Evolutionary conservation across 2,113 vertebrate genomes (phyloP), one percentile per base, ranked within the genome.

Genomic region (Telmatochromis sp.): DNA sequence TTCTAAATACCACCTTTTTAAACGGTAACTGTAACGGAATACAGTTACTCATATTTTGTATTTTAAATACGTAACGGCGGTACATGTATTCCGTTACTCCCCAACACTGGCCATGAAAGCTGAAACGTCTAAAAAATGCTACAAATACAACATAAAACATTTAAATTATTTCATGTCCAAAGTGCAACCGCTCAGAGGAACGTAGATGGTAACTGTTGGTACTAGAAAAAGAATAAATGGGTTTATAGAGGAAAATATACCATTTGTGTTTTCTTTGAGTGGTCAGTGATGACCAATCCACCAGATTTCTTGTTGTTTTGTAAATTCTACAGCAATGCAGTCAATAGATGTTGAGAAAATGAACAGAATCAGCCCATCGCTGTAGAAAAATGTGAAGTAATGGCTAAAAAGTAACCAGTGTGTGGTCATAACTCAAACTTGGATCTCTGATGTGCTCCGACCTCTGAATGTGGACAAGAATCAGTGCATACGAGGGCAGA

Each of bases 321-420:
- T 42, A 0, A 42, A 6, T 42, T 0, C 0, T 42, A 14, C 7
- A 42, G 37, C 37, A 21, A 68, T 40, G 11, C 2, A 15, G 37
- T 26, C 7, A 42, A 42, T 42, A 42, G 37, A 42, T 42, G 35
- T n/a, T 40, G 65, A 42, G 65, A 42, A 4, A 71, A 0, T 23
- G 0, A 23, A 42, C 35, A 3, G 65, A 71, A 71, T 42, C n/a
- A 71, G 35, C 35, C 35, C 12, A 9, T 0, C 3, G 2, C 21
- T 0, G 0, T 14, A 40, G 63, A 21, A 71, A 40, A 71, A 40
- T 13, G 33, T 21, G 4, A 68, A 4, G 63, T 0, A 68, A 11
- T 14, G 19, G 19, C 19, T 21, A 1, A 68, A 9, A 68, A 40
- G 33, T 37, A 40, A 68, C 19, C 9, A 2, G 3, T 21, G 3